Evolutionary conservation across 2,888 invertebrate genomes (phyloP), one percentile per base, ranked within the genome.

Genomic region (Slavum lentiscoides): DNA sequence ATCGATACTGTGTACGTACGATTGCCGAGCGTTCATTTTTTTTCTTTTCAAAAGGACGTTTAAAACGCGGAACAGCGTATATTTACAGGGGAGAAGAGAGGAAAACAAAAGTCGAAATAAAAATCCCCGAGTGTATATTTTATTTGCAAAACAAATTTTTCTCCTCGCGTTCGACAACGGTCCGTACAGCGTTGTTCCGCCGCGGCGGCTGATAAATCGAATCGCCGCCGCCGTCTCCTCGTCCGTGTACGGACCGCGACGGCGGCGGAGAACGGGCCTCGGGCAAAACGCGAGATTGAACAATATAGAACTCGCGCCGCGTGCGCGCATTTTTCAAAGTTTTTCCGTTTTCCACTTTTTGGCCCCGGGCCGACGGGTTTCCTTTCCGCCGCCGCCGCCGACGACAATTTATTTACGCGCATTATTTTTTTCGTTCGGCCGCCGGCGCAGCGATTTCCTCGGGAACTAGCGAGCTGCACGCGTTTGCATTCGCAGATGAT

Each of bases 121-220:
- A 49, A 49, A 49, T 49, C 49, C 58, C 39, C 67, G 17, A 59
- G 66, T 75, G 30, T 75, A 75, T 39, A 30, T 76, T 76, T 76
- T 76, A 68, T 76, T 76, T 43, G 68, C 58, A 68, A 76, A 76
- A 76, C 75, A 80, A 80, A 80, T 80, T 80, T 80, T 80, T 64
- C 70, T 80, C 30, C 30, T 30, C 70, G 70, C 70, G 70, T 80
- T 80, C 72, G 70, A 80, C 72, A 72, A 72, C 80, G 80, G 70
- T 49, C 49, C 30, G 30, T 30, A 4, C 4, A 30, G 30, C 4
- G 49, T 72, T 64, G 62, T 80, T 80, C 70, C 70, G 72, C 30
- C 30, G 80, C n/a, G n/a, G n/a, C n/a, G n/a, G n/a, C 64, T 80
- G 80, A 80, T 80, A 80, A 80, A 80, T 80, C 80, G 80, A 80